These are phyloP conservation scores for Podilymbus podiceps DNA, from an alignment of 2,113 vertebrate species.

Conservation along the genomic window DNA sequence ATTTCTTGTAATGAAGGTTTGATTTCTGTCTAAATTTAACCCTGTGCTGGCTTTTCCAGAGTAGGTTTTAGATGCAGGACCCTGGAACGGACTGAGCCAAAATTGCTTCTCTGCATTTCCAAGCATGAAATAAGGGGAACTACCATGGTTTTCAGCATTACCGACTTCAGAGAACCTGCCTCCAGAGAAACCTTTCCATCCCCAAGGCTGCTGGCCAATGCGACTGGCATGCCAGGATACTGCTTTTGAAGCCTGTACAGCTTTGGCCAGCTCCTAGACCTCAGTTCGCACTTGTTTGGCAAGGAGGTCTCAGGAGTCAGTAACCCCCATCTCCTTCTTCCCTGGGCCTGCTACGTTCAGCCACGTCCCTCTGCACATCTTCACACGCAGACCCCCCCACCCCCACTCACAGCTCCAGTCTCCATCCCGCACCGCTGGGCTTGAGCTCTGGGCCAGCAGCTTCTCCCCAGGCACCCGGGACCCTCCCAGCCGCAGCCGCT, in stretches of 20 bases:
- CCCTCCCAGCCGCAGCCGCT: not conserved
- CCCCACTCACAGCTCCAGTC: not conserved
- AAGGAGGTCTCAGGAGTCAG: not conserved
- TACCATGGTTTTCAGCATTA: not conserved
- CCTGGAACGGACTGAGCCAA: not conserved
- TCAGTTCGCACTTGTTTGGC: not conserved
- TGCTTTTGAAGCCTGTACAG: fast-evolving
- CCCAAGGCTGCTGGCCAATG: not conserved
- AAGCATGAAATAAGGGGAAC: not conserved
- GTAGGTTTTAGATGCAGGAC: not conserved
- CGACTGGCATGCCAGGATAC: not conserved
- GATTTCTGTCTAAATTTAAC: not conserved
- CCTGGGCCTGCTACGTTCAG: not conserved
- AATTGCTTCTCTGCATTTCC: not conserved
- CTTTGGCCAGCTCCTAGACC: not conserved
- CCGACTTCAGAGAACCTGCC: not conserved
- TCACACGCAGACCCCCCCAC: not conserved
- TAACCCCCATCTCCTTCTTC: not conserved
- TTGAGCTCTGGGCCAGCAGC: not conserved
- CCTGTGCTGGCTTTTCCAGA: not conserved
- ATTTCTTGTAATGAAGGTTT: not conserved
- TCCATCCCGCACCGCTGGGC: not conserved
- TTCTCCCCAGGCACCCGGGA: not conserved
- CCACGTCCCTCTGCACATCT: not conserved
- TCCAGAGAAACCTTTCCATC: not conserved